These are phyloP conservation scores for Tenodera sinensis DNA, from an alignment of 2,888 invertebrate genomes.

Conservation along the genomic window DNA sequence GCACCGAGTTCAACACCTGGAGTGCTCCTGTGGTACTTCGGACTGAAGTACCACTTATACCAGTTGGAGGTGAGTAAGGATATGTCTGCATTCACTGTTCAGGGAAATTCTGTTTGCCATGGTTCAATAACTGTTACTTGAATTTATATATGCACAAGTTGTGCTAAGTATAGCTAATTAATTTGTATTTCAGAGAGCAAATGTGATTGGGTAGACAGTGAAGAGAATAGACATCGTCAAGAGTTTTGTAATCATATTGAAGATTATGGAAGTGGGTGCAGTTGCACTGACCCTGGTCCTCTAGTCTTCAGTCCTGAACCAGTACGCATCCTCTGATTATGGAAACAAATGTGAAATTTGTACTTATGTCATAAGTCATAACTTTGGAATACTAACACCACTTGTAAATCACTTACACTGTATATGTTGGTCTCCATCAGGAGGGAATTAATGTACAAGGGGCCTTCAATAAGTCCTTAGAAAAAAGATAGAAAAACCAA, in stretches of 20 bases:
- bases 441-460: no score
- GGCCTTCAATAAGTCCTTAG: no score
- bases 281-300: constrained; percentile 52
- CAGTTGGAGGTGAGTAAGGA: constrained; percentile 39
- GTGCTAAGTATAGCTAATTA: no score
- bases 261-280: constrained; percentile 58
- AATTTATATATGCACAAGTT: neutral
- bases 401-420: no score
- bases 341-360: no score
- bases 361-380: no score
- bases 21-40: constrained; percentile 50
- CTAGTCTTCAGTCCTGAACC: constrained; percentile 45
- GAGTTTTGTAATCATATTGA: constrained; percentile 55
- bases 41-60: constrained; percentile 49
- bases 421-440: no score
- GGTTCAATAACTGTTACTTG: neutral
- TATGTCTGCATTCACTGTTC: neutral
- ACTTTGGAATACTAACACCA: no score
- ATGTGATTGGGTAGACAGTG: constrained; percentile 50
- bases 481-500: no score
- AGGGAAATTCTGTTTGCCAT: neutral
- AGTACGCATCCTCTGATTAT: constrained; percentile 30
- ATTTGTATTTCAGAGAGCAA: constrained; percentile 44
- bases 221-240: constrained; percentile 46
- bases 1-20: constrained; percentile 53